Base-by-base conservation (phyloP, 1,140 invertebrate genomes). In the Physella acuta region DNA sequence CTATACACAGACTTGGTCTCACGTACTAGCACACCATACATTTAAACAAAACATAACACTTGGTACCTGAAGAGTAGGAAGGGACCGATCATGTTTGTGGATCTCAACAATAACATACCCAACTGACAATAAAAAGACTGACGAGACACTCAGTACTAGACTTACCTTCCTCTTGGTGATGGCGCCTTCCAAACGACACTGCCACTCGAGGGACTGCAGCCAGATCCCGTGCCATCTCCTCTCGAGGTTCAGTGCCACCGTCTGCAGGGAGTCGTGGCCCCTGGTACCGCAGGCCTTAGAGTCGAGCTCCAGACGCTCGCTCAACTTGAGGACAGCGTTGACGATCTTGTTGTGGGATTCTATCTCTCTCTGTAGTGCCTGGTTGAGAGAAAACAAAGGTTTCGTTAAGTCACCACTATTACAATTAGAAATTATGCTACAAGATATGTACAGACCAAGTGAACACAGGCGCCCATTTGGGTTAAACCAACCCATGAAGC, bases 161-260 rank as follows among this genome's bases (percentile, higher is more conserved):
- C 39, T 69, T 49, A 84, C 82, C 75, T 75, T 74, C 70, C 70
- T 68, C 16, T 65, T 68, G 44, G 68, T 71, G 55, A 79, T 74
- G 36, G 90, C 86, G 68, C 88, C 88, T 82, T 93, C 92, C 73
- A 93, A 87, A 78, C 91, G 88, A 84, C 91, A 93, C 85, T 94
- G 92, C 90, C 93, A 93, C 88, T 96, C 94, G 77, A 95, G 88
- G 28, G 92, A 91, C 72, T 91, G 88, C 76, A 96, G 85, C 87
- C 93, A 95, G 68, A 95, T 87, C 71, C 92, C 88, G 82, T 95
- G 93, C 92, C 93, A 95, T 76, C 92, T 90, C 55, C 91, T 87
- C 84, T 95, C 92, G 55, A 95, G 85, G 34, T 89, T 90, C 63
- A 84, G 82, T 71, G 86, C 88, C 74, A 79, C 83, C 24, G 78